These are phyloP conservation scores for Hemithea aestivaria DNA, from an alignment of 2,888 invertebrate species.

Conservation along the genomic window DNA sequence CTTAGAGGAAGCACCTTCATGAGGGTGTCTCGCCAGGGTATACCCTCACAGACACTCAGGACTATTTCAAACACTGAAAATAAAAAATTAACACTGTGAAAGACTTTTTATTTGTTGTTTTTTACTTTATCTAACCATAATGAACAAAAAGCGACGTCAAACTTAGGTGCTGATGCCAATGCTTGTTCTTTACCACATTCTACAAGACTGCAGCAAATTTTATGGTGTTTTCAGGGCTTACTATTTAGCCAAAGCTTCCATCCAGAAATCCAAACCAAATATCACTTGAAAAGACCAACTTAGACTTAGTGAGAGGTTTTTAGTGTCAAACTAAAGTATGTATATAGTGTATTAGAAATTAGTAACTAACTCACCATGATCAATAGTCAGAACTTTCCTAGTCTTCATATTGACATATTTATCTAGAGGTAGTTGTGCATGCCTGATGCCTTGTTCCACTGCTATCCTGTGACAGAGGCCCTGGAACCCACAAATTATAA, in stretches of 20 bases:
- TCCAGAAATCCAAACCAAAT: too few species aligned
- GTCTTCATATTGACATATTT: slow-evolving; percentile 95
- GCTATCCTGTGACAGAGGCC: slow-evolving; percentile 93
- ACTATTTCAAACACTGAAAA: slow-evolving; percentile 90
- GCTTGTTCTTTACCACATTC: too few species aligned
- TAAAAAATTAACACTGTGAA: slow-evolving; percentile 6
- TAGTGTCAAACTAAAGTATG: too few species aligned
- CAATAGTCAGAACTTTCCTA: slow-evolving; percentile 95
- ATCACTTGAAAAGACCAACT: too few species aligned
- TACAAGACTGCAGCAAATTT: too few species aligned
- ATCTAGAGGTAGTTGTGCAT: slow-evolving; percentile 92
- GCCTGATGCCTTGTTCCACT: slow-evolving; percentile 84
- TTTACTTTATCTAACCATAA: too few species aligned
- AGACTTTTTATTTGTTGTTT: slow-evolving; percentile 1
- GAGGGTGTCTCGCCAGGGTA: slow-evolving; percentile 88
- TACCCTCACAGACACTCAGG: slow-evolving; percentile 85
- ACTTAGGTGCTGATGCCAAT: too few species aligned
- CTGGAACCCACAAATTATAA: slow-evolving; percentile 58
- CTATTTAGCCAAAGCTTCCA: too few species aligned
- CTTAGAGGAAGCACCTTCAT: slow-evolving; percentile 87
- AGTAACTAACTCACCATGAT: slow-evolving; percentile 85
- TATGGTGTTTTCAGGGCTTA: too few species aligned
- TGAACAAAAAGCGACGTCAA: too few species aligned
- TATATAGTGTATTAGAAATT: too few species aligned
- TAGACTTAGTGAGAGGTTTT: too few species aligned